These are phyloP conservation scores for Chrosomus eos DNA, from an alignment of 2,797 vertebrate species.

Conservation along the genomic window DNA sequence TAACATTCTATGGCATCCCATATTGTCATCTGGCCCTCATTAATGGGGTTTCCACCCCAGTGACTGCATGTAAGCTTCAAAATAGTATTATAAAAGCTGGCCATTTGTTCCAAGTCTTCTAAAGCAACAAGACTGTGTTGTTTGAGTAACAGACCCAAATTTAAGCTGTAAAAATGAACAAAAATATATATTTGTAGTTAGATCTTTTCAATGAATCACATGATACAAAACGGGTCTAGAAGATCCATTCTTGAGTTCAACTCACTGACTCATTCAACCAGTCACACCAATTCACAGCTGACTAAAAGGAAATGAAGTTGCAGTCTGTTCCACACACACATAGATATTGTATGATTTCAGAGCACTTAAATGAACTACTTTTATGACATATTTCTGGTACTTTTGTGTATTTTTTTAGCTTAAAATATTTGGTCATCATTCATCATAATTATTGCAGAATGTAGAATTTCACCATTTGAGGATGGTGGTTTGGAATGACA, in stretches of 20 bases:
- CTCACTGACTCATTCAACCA: not conserved
- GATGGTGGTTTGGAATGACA: not conserved
- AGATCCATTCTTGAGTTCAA: not conserved
- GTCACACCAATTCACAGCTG: not conserved
- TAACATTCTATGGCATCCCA: not conserved
- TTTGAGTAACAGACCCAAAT: not conserved
- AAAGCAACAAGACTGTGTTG: not conserved
- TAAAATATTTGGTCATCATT: not conserved
- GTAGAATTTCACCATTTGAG: slow-evolving; percentile 6
- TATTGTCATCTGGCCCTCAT: slow-evolving; percentile 30
- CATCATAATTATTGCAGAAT: not conserved
- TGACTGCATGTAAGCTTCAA: not conserved
- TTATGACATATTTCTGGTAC: not conserved
- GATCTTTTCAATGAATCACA: not conserved
- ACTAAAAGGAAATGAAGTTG: not conserved
- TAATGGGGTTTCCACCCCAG: slow-evolving; percentile 13
- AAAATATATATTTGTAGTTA: not conserved
- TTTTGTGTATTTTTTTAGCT: not conserved
- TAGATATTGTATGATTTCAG: not conserved
- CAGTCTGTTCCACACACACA: not conserved
- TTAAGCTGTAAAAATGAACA: not conserved
- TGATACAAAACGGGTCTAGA: not conserved
- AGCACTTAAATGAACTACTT: not conserved
- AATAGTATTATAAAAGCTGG: not conserved
- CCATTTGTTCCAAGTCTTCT: not conserved